A percentile compares a stretch with the other conserved stretches of the same genome.
These are phyloP conservation scores for Aplysina aerophoba DNA, from an alignment of 37 sponge, comb jelly and placozoan species.

Conservation along the genomic window DNA sequence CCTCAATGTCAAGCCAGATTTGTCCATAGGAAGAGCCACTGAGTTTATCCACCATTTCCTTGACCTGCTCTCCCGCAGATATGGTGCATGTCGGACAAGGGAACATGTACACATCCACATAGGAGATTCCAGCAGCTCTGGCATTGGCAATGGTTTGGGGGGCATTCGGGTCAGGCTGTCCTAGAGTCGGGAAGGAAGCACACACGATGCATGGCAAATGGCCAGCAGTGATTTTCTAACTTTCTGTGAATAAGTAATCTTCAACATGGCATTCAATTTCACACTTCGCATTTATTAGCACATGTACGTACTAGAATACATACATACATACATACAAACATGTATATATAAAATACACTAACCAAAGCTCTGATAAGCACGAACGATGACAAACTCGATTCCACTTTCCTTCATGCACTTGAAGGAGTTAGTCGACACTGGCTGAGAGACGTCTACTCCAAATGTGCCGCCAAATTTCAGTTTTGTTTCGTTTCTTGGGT, in stretches of 20 bases:
- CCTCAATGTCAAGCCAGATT: slow-evolving; percentile 85
- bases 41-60: slow-evolving; percentile 64
- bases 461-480: slow-evolving; percentile 18
- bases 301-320: no score
- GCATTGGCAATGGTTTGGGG: slow-evolving; percentile 71
- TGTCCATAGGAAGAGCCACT: slow-evolving; percentile 60
- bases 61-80: slow-evolving; percentile 70
- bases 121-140: slow-evolving; percentile 61
- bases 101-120: slow-evolving; percentile 89
- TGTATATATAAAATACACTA: no score
- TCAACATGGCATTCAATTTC: no score
- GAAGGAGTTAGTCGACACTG: slow-evolving; percentile 31
- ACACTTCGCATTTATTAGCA: no score
- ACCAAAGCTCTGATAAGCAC: slow-evolving; percentile 69
- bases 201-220: no score
- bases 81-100: slow-evolving; percentile 78
- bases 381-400: slow-evolving; percentile 69
- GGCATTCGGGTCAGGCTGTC: slow-evolving; percentile 63
- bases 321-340: no score
- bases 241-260: no score
- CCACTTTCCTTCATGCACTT: slow-evolving; percentile 70
- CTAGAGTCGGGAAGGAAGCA: slow-evolving; percentile 18
- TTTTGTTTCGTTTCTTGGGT: neutral
- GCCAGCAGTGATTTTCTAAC: no score
- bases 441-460: slow-evolving; percentile 79